Conservation (phyloP, 1,140 invertebrate species). For the Pseudomyrmex sp. region DNA sequence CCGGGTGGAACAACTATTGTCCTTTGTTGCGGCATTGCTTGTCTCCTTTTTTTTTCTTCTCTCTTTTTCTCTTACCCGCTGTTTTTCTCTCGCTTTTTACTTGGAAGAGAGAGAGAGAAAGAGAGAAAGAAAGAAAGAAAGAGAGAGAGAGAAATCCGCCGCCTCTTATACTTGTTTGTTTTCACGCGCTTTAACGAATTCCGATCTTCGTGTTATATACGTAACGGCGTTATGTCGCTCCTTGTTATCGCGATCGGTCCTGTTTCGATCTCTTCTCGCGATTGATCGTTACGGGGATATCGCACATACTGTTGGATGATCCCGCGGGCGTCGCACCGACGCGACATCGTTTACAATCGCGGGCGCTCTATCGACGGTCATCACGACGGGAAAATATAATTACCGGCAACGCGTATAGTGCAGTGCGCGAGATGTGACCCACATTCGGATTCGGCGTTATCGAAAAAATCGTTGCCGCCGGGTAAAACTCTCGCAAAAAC, state of each 20-base stretch:
- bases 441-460: constrained; percentile 56
- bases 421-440: constrained; percentile 28
- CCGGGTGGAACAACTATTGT: constrained; percentile 76
- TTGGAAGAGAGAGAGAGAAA: neutral
- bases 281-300: constrained; percentile 22
- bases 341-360: neutral
- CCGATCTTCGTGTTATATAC: constrained; percentile 59
- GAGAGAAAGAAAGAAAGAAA: neutral
- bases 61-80: constrained; percentile 44
- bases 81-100: constrained; percentile 44
- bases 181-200: constrained; percentile 74
- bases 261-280: neutral
- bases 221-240: constrained; percentile 66
- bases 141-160: neutral
- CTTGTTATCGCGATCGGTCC: constrained; percentile 13
- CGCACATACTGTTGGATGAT: neutral
- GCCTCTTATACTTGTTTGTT: constrained; percentile 73
- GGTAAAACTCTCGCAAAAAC: constrained; percentile 19
- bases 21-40: constrained; percentile 68
- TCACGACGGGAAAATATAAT: constrained; percentile 61
- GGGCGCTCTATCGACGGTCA: neutral
- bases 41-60: constrained; percentile 12
- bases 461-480: constrained; percentile 8
- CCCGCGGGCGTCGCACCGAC: constrained; percentile 18
- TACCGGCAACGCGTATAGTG: constrained; percentile 48